phyloP scores from a whole-genome alignment of 2,113 vertebrate genomes.

The Pitta sordida region DNA sequence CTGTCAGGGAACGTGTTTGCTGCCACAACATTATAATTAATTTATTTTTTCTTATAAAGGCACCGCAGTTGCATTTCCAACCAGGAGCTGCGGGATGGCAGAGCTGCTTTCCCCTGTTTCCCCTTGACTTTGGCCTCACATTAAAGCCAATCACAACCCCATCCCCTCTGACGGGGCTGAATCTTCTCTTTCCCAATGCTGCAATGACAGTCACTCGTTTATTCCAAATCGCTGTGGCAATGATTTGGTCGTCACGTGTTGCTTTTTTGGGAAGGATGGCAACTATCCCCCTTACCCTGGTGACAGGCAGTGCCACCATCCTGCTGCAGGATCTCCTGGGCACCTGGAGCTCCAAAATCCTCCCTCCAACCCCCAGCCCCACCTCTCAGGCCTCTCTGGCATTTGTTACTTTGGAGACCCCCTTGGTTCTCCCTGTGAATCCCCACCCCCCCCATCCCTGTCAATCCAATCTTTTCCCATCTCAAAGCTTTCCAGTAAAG shows the following conservation, averaged over 20 bases:
- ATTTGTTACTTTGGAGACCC: neutral
- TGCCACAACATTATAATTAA: neutral
- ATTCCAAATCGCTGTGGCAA: neutral
- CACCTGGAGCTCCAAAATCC: fast-evolving
- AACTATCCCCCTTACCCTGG: neutral
- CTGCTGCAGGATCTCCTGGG: neutral
- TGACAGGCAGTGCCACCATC: neutral
- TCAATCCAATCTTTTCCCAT: neutral
- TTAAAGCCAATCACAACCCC: neutral
- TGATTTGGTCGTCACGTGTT: neutral
- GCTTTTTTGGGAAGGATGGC: constrained; percentile 23
- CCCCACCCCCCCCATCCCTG: neutral
- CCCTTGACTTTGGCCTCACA: neutral
- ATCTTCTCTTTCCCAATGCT: neutral
- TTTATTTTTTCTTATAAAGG: neutral
- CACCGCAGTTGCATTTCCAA: neutral
- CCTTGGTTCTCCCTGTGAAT: neutral
- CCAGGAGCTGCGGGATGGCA: neutral
- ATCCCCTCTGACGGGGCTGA: neutral
- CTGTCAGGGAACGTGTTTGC: neutral
- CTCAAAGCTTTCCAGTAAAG: neutral
- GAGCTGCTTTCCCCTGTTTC: neutral
- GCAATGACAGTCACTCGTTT: constrained; percentile 22
- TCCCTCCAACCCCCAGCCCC: neutral
- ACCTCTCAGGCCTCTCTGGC: neutral